Conservation (phyloP, 2,888 invertebrate genomes). For the Mythimna albipuncta region DNA sequence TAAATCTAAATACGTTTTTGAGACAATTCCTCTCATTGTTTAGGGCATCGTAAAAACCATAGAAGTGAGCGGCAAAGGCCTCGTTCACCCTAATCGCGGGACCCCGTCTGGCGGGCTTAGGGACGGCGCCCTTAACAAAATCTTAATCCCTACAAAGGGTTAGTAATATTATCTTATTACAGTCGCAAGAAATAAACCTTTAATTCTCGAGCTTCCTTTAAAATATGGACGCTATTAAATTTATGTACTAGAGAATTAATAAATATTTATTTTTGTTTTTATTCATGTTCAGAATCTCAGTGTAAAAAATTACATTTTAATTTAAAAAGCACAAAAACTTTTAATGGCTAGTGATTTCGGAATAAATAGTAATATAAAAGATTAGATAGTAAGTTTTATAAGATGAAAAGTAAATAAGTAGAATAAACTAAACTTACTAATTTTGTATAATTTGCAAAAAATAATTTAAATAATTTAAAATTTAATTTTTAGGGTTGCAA, state of each 20-base stretch:
- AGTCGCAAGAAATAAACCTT: slow-evolving; percentile 88
- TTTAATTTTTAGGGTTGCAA: too few species aligned
- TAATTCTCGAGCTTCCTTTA: slow-evolving; percentile 81
- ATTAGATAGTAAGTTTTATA: too few species aligned
- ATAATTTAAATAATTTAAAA: too few species aligned
- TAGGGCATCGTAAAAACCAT: slow-evolving; percentile 85
- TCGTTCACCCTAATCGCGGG: slow-evolving; percentile 76
- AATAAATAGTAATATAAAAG: too few species aligned
- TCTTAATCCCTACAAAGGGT: slow-evolving; percentile 91
- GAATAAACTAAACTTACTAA: too few species aligned
- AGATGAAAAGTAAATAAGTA: too few species aligned
- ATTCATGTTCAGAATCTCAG: neutral
- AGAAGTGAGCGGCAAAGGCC: slow-evolving; percentile 81
- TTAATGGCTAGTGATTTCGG: too few species aligned
- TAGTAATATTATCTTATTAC: slow-evolving; percentile 90
- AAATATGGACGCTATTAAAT: slow-evolving; percentile 74
- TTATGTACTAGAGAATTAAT: slow-evolving; percentile 27
- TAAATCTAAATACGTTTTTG: slow-evolving; percentile 66
- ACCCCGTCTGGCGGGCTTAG: slow-evolving; percentile 85
- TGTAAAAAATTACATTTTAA: too few species aligned
- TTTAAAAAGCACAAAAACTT: neutral
- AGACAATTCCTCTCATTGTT: slow-evolving; percentile 73
- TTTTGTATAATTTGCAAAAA: too few species aligned
- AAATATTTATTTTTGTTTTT: neutral
- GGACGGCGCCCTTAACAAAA: slow-evolving; percentile 89